These are phyloP conservation scores for Cheilosia grossa DNA, from an alignment of 2,888 invertebrate species.

Conservation along the genomic window DNA sequence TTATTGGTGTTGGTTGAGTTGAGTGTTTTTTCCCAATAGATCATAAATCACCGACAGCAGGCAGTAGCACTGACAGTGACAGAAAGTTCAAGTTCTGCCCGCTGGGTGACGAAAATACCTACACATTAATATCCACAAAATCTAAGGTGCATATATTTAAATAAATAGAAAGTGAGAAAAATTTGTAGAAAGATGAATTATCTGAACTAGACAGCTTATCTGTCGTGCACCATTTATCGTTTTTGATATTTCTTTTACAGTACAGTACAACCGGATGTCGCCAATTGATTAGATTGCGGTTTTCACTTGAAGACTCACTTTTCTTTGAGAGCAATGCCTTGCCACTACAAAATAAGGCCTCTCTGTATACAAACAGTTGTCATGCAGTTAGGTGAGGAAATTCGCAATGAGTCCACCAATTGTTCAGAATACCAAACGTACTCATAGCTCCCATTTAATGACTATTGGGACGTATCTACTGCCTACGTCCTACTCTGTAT, in stretches of 20 bases:
- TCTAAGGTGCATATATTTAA: too few relatives aligned
- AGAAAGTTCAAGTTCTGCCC: not conserved
- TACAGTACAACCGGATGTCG: not conserved
- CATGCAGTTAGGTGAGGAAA: slow-evolving; percentile 13
- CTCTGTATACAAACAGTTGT: not conserved
- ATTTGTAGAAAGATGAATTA: not conserved
- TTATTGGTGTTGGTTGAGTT: too few relatives aligned
- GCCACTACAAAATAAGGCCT: not conserved
- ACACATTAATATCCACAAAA: too few relatives aligned
- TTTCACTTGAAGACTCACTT: not conserved
- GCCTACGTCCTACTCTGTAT: too few relatives aligned
- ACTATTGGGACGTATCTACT: too few relatives aligned
- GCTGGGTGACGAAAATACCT: too few relatives aligned
- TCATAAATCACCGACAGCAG: not conserved
- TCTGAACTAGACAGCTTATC: not conserved
- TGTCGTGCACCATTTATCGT: not conserved
- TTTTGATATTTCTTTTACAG: not conserved
- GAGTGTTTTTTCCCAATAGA: not conserved
- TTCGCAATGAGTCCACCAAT: slow-evolving; percentile 9
- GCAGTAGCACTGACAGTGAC: not conserved
- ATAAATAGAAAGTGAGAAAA: not conserved
- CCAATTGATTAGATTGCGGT: slow-evolving; percentile 19
- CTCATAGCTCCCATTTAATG: not conserved
- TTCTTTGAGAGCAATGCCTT: not conserved
- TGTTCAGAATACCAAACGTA: not conserved